These are phyloP conservation scores for Hymenopus coronatus DNA, from an alignment of 2,888 invertebrate species.

Conservation along the genomic window DNA sequence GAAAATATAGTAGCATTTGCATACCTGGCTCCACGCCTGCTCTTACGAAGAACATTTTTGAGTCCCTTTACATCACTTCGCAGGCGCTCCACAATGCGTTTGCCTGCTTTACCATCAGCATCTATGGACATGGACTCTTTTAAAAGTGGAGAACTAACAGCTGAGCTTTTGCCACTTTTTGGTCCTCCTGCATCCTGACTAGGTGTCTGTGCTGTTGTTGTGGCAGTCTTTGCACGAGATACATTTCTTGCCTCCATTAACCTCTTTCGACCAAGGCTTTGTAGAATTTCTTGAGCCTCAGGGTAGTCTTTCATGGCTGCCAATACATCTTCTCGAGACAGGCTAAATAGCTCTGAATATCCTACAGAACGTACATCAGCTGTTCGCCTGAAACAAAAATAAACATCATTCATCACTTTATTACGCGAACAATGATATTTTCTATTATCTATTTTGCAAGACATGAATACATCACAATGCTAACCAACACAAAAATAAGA, in stretches of 20 bases:
- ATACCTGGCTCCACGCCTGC: constrained; percentile 47
- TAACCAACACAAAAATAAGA: too few relatives aligned
- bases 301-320: constrained; percentile 97
- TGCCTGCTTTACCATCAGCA: constrained; percentile 30
- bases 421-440: too few relatives aligned
- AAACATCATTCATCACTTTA: too few relatives aligned
- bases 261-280: constrained; percentile 43
- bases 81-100: constrained; percentile 71
- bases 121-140: not conserved
- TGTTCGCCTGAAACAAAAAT: constrained; percentile 67
- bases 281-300: constrained; percentile 92
- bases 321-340: constrained; percentile 90
- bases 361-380: constrained; percentile 95
- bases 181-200: constrained; percentile 28
- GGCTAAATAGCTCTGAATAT: constrained; percentile 90
- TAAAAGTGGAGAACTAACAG: not conserved
- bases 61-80: constrained; percentile 78
- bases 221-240: not conserved
- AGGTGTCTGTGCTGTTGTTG: constrained; percentile 29
- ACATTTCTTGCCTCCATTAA: constrained; percentile 35
- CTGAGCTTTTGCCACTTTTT: constrained; percentile 31
- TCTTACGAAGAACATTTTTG: constrained; percentile 58
- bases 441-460: too few relatives aligned
- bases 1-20: constrained; percentile 24
- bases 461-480: too few relatives aligned